These are phyloP conservation scores for Cyphomyrus discorhynchus DNA, from an alignment of 2,113 vertebrate species.

Conservation along the genomic window DNA sequence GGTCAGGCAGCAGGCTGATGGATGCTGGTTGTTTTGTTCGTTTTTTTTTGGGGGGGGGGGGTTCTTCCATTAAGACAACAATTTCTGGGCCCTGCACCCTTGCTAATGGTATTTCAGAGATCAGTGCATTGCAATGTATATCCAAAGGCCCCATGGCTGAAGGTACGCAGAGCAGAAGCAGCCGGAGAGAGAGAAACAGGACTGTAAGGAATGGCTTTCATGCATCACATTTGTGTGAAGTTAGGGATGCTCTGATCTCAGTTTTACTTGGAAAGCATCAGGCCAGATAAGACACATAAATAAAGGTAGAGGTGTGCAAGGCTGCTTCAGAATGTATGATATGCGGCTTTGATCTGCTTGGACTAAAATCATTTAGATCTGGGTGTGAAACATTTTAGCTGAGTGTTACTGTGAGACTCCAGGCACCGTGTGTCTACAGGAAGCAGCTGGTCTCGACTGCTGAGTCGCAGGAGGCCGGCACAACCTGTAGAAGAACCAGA, in stretches of 20 bases:
- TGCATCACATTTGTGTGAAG: background rate
- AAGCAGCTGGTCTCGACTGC: slow-evolving; percentile 41
- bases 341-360: background rate
- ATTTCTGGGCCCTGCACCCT: background rate
- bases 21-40: background rate
- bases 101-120: background rate
- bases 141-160: background rate
- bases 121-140: background rate
- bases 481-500: slow-evolving; percentile 37
- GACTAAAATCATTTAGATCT: background rate
- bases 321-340: background rate
- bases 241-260: background rate
- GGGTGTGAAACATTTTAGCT: background rate
- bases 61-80: background rate
- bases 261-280: background rate
- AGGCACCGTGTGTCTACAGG: slow-evolving; percentile 43
- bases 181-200: background rate
- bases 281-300: background rate
- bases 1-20: background rate
- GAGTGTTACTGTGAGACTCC: background rate
- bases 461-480: slow-evolving; percentile 24
- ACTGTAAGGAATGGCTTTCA: background rate
- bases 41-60: background rate
- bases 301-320: background rate
- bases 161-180: background rate